Percentiles rank a stretch among this genome's conserved stretches.
phyloP scores from a whole-genome alignment of 2,888 invertebrate species.

The Cheilosia vernalis region DNA sequence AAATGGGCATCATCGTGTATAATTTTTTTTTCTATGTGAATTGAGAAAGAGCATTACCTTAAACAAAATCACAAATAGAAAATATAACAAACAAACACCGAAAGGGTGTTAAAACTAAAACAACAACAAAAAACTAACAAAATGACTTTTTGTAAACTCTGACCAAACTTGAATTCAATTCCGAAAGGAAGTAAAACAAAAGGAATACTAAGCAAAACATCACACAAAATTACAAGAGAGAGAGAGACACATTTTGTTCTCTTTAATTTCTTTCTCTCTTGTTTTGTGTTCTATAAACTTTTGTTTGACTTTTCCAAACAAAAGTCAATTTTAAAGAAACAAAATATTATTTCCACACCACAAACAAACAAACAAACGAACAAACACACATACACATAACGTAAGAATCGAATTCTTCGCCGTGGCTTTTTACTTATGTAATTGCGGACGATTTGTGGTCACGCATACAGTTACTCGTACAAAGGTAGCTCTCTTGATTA shows the following conservation, averaged over 20 bases:
- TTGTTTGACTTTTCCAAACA: slow-evolving; percentile 1
- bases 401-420: slow-evolving; percentile 8
- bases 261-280: slow-evolving; percentile 25
- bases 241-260: slow-evolving; percentile 12
- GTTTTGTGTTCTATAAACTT: slow-evolving; percentile 12
- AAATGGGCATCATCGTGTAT: slow-evolving; percentile 35
- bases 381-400: neutral
- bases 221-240: slow-evolving; percentile 25
- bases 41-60: slow-evolving; percentile 5
- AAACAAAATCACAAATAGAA: neutral
- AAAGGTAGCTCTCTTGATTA: slow-evolving; percentile 32
- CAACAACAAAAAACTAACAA: slow-evolving; percentile 31
- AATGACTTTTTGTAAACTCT: slow-evolving; percentile 59
- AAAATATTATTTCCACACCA: slow-evolving; percentile 30
- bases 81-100: slow-evolving; percentile 10
- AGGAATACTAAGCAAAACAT: slow-evolving; percentile 10
- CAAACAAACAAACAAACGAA: neutral
- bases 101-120: slow-evolving; percentile 23
- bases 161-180: slow-evolving; percentile 61
- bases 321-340: slow-evolving; percentile 8
- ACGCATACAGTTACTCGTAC: slow-evolving; percentile 3
- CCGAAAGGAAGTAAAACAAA: slow-evolving; percentile 57
- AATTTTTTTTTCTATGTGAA: slow-evolving; percentile 29
- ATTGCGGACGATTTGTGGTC: slow-evolving; percentile 26
- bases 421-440: slow-evolving; percentile 33